Percentiles rank a stretch among this genome's conserved stretches.
These are phyloP conservation scores for Bufo gargarizans DNA, from an alignment of 2,113 vertebrate genomes.

Conservation along the genomic window DNA sequence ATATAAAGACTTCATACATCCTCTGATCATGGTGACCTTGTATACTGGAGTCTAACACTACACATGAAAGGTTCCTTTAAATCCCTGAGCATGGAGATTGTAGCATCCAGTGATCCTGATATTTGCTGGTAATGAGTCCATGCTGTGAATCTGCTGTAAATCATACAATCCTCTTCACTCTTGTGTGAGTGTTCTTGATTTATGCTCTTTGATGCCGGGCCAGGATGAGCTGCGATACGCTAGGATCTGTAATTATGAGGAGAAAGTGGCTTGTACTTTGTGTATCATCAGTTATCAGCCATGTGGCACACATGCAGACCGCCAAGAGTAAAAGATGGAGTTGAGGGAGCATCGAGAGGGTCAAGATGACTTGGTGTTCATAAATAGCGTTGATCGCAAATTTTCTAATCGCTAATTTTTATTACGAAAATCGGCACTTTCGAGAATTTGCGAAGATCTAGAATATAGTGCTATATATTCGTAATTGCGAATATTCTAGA, in stretches of 20 bases:
- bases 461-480: no score
- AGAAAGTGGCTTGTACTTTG: background rate
- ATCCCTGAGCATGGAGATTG: no score
- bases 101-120: background rate
- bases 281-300: background rate
- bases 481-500: no score
- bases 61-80: background rate
- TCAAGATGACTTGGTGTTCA: no score
- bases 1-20: no score
- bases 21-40: no score
- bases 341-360: background rate
- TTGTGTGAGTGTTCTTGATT: background rate
- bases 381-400: no score
- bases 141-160: background rate
- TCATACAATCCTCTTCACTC: background rate
- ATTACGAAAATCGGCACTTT: no score
- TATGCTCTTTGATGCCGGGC: constrained; percentile 13
- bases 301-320: background rate
- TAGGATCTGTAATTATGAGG: background rate
- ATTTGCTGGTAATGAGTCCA: constrained; percentile 11
- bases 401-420: no score
- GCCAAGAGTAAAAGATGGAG: background rate
- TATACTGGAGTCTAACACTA: background rate
- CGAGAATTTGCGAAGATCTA: no score
- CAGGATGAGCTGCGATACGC: constrained; percentile 18